A percentile compares a stretch with the other conserved stretches of the same genome.
Conservation (phyloP, 2,797 vertebrate species). For the Muscicapa striata region DNA sequence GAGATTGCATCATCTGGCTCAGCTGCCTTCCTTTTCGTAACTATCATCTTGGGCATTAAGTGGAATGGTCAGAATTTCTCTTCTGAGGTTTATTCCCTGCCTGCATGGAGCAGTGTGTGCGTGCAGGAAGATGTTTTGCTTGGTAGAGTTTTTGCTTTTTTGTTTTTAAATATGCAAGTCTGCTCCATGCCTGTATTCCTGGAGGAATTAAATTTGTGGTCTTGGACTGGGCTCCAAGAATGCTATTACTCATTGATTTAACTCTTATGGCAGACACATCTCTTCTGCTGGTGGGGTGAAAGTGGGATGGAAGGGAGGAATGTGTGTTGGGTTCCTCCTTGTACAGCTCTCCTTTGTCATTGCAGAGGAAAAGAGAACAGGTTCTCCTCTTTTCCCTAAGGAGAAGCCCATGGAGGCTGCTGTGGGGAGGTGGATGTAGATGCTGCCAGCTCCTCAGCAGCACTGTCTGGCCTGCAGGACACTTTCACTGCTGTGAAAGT, state of each 20-base stretch:
- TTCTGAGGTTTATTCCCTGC: not conserved
- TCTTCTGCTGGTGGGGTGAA: not conserved
- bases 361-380: not conserved
- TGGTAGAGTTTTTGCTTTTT: slow-evolving; percentile 7
- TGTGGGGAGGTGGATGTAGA: not conserved
- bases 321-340: not conserved
- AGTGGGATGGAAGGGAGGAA: not conserved
- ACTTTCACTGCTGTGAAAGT: not conserved
- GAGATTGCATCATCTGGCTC: not conserved
- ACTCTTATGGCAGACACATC: not conserved
- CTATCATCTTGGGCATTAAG: not conserved
- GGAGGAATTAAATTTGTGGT: not conserved
- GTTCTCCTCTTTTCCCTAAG: not conserved
- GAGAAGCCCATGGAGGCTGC: not conserved
- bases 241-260: not conserved
- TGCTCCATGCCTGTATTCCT: not conserved
- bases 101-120: not conserved
- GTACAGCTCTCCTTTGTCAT: not conserved
- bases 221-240: not conserved
- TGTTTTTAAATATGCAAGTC: not conserved
- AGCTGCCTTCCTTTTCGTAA: not conserved
- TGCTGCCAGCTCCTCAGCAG: not conserved
- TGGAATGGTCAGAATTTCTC: not conserved
- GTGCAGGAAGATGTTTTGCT: slow-evolving; percentile 19
- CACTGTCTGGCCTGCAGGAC: not conserved